Evolutionary conservation across 2,113 vertebrate genomes (phyloP).

Genomic region (Rutilus rutilus): DNA sequence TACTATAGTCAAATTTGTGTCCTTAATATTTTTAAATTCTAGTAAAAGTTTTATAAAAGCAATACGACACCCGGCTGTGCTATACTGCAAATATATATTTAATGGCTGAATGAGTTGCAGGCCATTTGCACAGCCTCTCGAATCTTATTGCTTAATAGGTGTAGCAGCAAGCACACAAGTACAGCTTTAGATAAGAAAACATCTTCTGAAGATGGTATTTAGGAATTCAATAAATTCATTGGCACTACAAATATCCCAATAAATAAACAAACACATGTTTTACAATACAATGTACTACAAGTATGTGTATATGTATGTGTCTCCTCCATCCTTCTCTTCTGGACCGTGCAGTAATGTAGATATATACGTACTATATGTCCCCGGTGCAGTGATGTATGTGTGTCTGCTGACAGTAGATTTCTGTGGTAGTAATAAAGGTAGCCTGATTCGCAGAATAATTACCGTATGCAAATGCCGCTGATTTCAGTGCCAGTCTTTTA

Average conservation of each 20-base stretch:
- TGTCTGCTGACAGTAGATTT: slow-evolving; percentile 38
- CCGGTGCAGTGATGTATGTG: slow-evolving; percentile 16
- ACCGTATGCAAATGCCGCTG: slow-evolving; percentile 43
- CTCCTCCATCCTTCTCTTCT: not conserved
- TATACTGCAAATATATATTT: not conserved
- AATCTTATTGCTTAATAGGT: not conserved
- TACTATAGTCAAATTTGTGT: not conserved
- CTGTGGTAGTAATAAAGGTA: slow-evolving; percentile 46
- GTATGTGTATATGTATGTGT: not conserved
- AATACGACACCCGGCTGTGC: not conserved
- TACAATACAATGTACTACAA: not conserved
- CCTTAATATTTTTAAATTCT: not conserved
- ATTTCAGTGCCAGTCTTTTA: slow-evolving; percentile 48
- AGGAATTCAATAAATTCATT: not conserved
- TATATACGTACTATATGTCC: slow-evolving; percentile 10
- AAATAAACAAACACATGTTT: not conserved
- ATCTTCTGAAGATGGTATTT: not conserved
- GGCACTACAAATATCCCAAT: not conserved
- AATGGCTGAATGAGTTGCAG: not conserved
- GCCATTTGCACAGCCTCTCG: not conserved
- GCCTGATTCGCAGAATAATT: slow-evolving; percentile 44
- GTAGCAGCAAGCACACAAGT: not conserved
- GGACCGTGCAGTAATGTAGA: not conserved
- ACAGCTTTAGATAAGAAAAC: not conserved
- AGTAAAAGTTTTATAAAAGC: not conserved